phyloP scores from a whole-genome alignment of 2,113 vertebrate genomes.

The Uria aalge region DNA sequence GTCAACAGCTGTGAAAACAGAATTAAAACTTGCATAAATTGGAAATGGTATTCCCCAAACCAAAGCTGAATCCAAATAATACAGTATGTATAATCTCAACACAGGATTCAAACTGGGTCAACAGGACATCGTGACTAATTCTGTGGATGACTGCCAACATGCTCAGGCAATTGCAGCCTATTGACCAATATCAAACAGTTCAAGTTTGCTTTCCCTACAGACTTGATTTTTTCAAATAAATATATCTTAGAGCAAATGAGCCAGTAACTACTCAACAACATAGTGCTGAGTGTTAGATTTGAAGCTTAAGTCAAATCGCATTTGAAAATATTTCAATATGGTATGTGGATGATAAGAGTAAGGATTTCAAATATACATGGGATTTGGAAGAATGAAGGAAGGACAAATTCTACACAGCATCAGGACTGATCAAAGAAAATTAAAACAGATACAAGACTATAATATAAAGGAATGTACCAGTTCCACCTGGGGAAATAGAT shows the following conservation, averaged over 20 bases:
- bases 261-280: slow-evolving; percentile 10
- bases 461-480: background rate
- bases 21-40: slow-evolving; percentile 52
- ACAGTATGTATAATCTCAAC: background rate
- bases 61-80: slow-evolving; percentile 27
- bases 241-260: slow-evolving; percentile 39
- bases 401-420: background rate
- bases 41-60: background rate
- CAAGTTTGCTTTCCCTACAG: slow-evolving; percentile 31
- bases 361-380: background rate
- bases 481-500: background rate
- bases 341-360: background rate
- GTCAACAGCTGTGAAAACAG: slow-evolving; percentile 48
- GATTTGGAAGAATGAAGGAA: slow-evolving; percentile 2
- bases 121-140: slow-evolving; percentile 11
- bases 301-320: slow-evolving; percentile 4
- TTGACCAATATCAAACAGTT: slow-evolving; percentile 58
- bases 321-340: slow-evolving; percentile 27
- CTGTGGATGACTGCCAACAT: slow-evolving; percentile 12
- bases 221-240: slow-evolving; percentile 55
- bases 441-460: background rate
- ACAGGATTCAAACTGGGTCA: slow-evolving; percentile 37
- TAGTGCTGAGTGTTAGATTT: slow-evolving; percentile 1
- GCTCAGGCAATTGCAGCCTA: slow-evolving; percentile 15
- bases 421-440: background rate